Base-by-base conservation (phyloP, 2,797 vertebrate species). In the Meda fulgida region DNA sequence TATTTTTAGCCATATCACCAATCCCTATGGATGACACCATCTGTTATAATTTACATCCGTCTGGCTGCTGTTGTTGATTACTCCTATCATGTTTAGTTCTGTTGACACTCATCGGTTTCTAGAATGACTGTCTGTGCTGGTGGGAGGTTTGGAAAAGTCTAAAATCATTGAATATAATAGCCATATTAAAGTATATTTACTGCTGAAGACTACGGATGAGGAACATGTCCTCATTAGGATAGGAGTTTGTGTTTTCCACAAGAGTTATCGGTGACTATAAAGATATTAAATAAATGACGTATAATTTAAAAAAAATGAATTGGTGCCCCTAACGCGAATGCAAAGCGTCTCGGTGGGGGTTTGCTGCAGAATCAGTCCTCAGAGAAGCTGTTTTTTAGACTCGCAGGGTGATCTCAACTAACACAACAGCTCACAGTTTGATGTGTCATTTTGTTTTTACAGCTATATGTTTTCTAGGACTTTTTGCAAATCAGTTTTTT, bases 191-290 rank as follows among this genome's bases (percentile, higher is more conserved):
- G 71, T 87, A 84, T 84, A 80, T 77, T 40, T 81, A 85, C 71
- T 53, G 84, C 72, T 84, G 81, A 60, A 69, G 26, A n/a, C 26
- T 43, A 43, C 21, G 63, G 84, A 78, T 43, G 69, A 84, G 69
- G 60, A 80, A 69, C 71, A 21, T 81, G 88, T 75, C 80, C 72
- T 89, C 84, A 87, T 89, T 87, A 87, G 71, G 63, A 75, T 71
- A 69, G 66, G 71, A 80, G 46, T 19, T 80, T 70, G 21, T 72
- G 73, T 34, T 34, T 26, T 85, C 36, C 63, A 70, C 55, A 84
- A 73, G 86, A 72, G 55, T 58, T 66, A 70, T 53, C 14, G 18
- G 71, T 43, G 65, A 26, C 21, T 82, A 11, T 71, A 29, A 46
- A 87, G 84, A 82, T 55, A 18, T 51, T 6, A 16, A 48, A 48